These are phyloP conservation scores for Gnathonemus echidnorhynchus DNA, from an alignment of 2,113 vertebrate species.

Conservation along the genomic window DNA sequence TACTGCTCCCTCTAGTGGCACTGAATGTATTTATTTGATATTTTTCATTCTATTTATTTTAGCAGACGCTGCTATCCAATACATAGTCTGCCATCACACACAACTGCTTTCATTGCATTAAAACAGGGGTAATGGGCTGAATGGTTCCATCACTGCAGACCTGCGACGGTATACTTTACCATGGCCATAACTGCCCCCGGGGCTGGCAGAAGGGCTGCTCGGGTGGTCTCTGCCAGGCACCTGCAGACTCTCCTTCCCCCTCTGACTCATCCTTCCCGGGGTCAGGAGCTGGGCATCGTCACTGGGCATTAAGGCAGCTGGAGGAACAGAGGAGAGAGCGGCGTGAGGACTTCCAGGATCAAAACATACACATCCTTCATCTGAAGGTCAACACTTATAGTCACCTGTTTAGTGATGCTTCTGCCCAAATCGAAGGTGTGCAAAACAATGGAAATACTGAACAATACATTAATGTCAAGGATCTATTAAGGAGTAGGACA, in stretches of 20 bases:
- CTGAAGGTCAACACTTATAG: neutral
- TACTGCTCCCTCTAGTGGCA: neutral
- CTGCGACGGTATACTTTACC: slow-evolving; percentile 60
- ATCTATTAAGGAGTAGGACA: neutral
- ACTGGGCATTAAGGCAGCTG: slow-evolving; percentile 66
- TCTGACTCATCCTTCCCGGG: slow-evolving; percentile 88
- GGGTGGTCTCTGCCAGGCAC: slow-evolving; percentile 77
- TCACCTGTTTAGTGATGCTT: neutral
- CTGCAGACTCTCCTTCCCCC: slow-evolving; percentile 77
- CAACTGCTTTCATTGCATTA: neutral
- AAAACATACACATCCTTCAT: neutral
- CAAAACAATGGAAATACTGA: neutral
- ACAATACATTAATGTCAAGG: neutral
- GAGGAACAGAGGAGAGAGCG: neutral
- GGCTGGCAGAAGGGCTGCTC: slow-evolving; percentile 67
- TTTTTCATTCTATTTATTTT: neutral
- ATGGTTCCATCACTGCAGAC: neutral
- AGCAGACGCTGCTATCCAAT: neutral
- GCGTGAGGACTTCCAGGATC: neutral
- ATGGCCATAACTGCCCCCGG: slow-evolving; percentile 71
- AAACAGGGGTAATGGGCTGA: neutral
- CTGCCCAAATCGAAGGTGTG: neutral
- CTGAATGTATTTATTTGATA: neutral
- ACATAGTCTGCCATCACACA: neutral
- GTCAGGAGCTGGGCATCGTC: slow-evolving; percentile 77